Evolutionary conservation across 2,113 vertebrate species (phyloP), one percentile per base, ranked within the genome.

Genomic region (Lepisosteus oculatus): DNA sequence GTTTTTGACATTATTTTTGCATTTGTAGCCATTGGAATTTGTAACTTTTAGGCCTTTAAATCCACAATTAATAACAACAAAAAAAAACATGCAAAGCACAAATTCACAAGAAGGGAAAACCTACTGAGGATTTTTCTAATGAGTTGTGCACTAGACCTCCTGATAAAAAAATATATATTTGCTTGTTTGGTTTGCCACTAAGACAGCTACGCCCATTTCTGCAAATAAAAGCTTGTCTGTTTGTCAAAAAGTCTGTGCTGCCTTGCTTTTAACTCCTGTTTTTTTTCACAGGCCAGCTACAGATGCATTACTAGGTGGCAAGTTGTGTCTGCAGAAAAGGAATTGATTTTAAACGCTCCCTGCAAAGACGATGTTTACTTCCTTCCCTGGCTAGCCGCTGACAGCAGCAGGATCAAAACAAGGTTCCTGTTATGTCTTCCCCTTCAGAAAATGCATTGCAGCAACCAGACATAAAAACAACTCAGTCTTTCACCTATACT

Each of bases 331-430:
- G 78, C 81, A 79, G 86, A 82, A 80, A 84, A 87, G 83, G 83
- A 85, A 90, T 88, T 86, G 87, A 89, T 89, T 91, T 89, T 85
- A 90, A 91, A 90, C 86, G 83, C 85, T 85, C 80, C 69, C 65
- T 83, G 85, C 80, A 85, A 88, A 85, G 84, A 79, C 80, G 76
- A 74, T 88, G 86, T 88, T 89, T 90, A 85, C 83, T 81, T 80
- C 86, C 84, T 80, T 85, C 77, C 78, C 84, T 80, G 81, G 82
- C 80, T 81, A 78, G 76, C 79, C 81, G 80, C 85, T 82, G 84
- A 85, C 87, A 84, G 85, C 61, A 66, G 59, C 77, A 54, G 81
- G 79, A 87, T 89, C 83, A 85, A 87, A 86, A 85, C 84, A 82
- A 85, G 80, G 85, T 83, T 9, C 47, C 47, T 51, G 47, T 51